phyloP scores from a whole-genome alignment of 2,797 vertebrate genomes.

The Characodon lateralis region DNA sequence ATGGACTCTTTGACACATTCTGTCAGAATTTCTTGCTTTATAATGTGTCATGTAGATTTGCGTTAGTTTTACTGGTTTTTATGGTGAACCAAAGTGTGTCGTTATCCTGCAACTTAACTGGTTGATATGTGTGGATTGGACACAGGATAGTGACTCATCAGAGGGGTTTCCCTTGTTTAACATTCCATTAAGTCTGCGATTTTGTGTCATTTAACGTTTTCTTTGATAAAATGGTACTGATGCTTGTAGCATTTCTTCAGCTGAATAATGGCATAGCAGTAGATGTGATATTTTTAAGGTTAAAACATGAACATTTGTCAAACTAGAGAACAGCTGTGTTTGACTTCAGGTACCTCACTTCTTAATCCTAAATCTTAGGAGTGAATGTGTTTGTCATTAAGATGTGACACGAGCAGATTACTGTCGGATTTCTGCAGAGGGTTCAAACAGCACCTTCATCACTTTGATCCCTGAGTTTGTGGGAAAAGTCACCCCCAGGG shows the following conservation, averaged over 20 bases:
- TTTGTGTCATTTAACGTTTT: conserved; percentile 40
- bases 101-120: conserved; percentile 31
- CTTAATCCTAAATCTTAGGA: conserved; percentile 14
- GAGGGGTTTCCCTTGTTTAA: conserved; percentile 44
- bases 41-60: conserved; percentile 28
- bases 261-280: conserved; percentile 35
- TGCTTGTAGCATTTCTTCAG: conserved; percentile 42
- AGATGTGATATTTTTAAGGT: conserved; percentile 35
- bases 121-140: conserved; percentile 21
- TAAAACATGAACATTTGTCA: conserved; percentile 26
- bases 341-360: conserved; percentile 43
- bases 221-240: conserved; percentile 66
- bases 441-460: conserved; percentile 1
- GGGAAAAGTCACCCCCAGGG: conserved; percentile 11
- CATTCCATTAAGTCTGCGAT: conserved; percentile 44
- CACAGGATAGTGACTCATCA: conserved; percentile 56
- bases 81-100: conserved; percentile 49
- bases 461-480: conserved; percentile 1
- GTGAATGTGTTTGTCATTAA: conserved; percentile 2
- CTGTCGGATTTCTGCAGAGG: conserved; percentile 3
- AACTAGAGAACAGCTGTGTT: conserved; percentile 41
- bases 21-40: conserved; percentile 30
- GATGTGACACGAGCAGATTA: conserved; percentile 3
- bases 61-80: conserved; percentile 48
- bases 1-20: conserved; percentile 26